Base-by-base conservation (phyloP, 2,797 vertebrate species). In the Enteromius paludinosus region DNA sequence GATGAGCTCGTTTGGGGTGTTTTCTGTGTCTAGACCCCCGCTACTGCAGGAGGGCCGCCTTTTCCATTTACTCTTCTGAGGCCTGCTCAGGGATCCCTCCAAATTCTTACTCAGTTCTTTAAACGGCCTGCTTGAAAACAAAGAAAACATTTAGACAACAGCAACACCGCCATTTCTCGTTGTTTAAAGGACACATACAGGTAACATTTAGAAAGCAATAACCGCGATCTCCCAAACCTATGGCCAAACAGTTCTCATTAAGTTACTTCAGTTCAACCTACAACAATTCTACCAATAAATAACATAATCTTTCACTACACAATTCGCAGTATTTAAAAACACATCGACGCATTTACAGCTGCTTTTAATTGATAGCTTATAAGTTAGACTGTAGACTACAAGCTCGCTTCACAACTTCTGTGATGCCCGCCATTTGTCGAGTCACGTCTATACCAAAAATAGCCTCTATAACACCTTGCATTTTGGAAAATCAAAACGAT, bases 1-100 rank as follows among this genome's bases (percentile, higher is more conserved):
- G 2, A 96, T 93, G 43, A 94, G 88, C n/a, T 97, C 96, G 30
- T 94, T 91, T 0, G 96, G 97, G 0, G 95, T 96, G 86, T 95
- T 97, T 61, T 97, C 96, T 1, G 89, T 90, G 74, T 93, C 94
- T 79, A 91, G 87, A 4, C 91, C 93, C 25, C 96, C 95, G 0
- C 54, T 54, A 0, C 54, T 49, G 5, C 87, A 85, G 12, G 47
- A 59, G 9, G 90, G 69, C 17, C 93, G 92, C 0, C 90, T 91
- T 33, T 92, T 94, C 86, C 92, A 94, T 85, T 91, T 91, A 23
- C 84, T 83, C 69, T 90, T 93, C 87, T 91, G 93, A 68, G 92
- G 87, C 92, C 93, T 91, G 79, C 92, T 92, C 92, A 92, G 88
- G 83, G 96, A 94, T 68, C 89, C 91, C 45, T 90, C 87, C 15